Conservation (phyloP, 2,113 vertebrate species). For the Cinclus cinclus region DNA sequence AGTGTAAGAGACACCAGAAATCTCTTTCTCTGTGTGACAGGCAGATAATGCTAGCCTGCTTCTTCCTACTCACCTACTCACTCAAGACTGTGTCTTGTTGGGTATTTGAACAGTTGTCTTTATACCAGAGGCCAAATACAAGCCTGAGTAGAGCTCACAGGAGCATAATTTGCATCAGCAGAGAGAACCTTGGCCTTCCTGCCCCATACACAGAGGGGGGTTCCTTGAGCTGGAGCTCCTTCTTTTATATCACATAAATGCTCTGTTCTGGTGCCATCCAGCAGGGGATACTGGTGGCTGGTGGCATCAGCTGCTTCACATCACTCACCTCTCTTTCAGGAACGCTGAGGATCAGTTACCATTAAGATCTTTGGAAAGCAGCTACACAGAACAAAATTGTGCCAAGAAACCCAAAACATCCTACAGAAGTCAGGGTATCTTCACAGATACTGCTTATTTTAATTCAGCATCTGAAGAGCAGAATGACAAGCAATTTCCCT, state of each 20-base stretch:
- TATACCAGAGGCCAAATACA: neutral
- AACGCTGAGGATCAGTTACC: neutral
- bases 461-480: neutral
- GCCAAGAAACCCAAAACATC: neutral
- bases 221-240: neutral
- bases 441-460: neutral
- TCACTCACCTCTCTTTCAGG: accelerated
- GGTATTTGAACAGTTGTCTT: neutral
- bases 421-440: neutral
- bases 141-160: neutral
- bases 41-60: neutral
- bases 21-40: neutral
- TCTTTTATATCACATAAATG: neutral
- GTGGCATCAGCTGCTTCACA: neutral
- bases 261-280: neutral
- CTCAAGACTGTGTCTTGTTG: neutral
- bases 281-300: neutral
- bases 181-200: neutral
- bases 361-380: neutral
- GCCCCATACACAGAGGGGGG: neutral
- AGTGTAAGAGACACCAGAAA: neutral
- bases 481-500: slow-evolving; percentile 28
- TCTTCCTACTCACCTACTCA: neutral
- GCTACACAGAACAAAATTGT: neutral
- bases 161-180: neutral